Evolutionary conservation across 1,140 invertebrate genomes (phyloP), one percentile per base, ranked within the genome.

Genomic region (Drosophila guanche): DNA sequence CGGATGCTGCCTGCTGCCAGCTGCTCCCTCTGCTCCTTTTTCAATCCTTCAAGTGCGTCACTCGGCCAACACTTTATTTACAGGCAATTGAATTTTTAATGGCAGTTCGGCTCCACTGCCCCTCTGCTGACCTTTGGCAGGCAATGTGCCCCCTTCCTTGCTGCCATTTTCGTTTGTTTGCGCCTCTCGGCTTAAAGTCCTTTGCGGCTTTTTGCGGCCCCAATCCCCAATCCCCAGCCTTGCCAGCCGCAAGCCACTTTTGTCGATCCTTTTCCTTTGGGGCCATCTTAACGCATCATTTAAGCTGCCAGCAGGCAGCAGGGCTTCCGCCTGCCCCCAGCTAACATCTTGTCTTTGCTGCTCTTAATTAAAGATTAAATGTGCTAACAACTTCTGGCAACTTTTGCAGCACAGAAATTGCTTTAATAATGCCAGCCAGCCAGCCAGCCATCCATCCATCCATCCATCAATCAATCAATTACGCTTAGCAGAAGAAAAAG

Each of bases 11-110:
- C 60, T 66, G 56, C 16, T n/a, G n/a, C n/a, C n/a, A n/a, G n/a
- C 16, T 29, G 27, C 6, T 29, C 33, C 12, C 42, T 23, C 33
- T 14, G 14, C 5, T 12, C 27, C 29, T 33, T 46, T 51, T 37
- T 61, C 50, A 48, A n/a, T 25, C 65, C 40, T 25, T 43, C 47
- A 10, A 52, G 68, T 66, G 29, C 46, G 51, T 73, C 68, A 62
- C 58, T 20, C 16, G 16, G 59, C 56, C 65, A 55, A 67, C 66
- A 67, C 68, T 79, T 84, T 74, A 76, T 88, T 88, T 83, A 88
- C 83, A 79, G 83, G 60, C 84, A 88, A 88, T 88, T 88, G 83
- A 88, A 88, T 88, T 88, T 88, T 88, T 89, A 88, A 88, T 88
- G 63, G 84, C 67, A 79, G 75, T 83, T 69, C 57, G 46, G 47